phyloP scores from a whole-genome alignment of 2,113 vertebrate species.

The Hylia prasina region DNA sequence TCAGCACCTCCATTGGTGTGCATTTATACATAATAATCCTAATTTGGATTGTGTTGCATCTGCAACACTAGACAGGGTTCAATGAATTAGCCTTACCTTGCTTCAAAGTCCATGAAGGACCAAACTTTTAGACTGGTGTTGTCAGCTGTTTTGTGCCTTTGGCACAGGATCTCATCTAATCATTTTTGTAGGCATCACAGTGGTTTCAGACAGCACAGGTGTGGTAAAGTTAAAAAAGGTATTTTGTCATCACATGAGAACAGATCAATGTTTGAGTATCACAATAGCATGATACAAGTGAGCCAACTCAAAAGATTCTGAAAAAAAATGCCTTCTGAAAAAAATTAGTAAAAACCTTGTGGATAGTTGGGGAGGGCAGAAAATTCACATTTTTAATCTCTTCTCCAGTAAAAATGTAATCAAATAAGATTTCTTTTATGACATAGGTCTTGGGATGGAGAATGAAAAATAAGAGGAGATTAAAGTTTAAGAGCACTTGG shows the following conservation, averaged over 20 bases:
- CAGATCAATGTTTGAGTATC: background rate
- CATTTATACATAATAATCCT: background rate
- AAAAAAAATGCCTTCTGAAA: background rate
- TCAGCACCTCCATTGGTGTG: background rate
- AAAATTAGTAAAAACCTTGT: background rate
- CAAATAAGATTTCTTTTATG: background rate
- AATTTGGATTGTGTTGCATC: background rate
- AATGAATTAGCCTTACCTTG: background rate
- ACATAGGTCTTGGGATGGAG: background rate
- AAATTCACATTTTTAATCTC: background rate
- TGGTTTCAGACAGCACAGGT: background rate
- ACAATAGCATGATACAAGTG: background rate
- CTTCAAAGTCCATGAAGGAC: background rate
- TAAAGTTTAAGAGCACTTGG: background rate
- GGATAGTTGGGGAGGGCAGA: too few relatives aligned
- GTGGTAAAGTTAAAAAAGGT: background rate
- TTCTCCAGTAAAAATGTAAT: background rate
- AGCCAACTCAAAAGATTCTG: background rate
- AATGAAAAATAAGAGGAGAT: background rate
- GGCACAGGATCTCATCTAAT: background rate
- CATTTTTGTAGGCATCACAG: background rate
- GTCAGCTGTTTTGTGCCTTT: background rate
- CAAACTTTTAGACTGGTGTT: background rate
- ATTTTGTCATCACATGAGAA: background rate
- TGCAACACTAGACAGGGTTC: background rate